Base-by-base conservation (phyloP, 2,797 vertebrate species). In the Clamator glandarius region DNA sequence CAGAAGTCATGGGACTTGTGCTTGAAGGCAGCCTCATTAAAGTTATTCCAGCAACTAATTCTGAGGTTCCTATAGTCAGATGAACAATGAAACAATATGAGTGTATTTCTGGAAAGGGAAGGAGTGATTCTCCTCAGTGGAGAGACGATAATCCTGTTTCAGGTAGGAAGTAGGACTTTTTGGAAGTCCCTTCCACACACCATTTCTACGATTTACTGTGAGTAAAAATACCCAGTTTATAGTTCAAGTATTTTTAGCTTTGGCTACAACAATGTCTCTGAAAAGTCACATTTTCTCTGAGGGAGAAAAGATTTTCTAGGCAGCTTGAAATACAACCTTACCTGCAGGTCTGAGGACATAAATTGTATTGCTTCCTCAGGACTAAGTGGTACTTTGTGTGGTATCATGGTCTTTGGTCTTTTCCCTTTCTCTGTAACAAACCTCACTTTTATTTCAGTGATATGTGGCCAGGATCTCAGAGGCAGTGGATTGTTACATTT, bases 1-100 rank as follows among this genome's bases (percentile, higher is more conserved):
- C 21, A 93, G 85, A 89, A 94, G 51, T 96, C 84, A 92, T 84
- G 76, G 73, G 91, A 90, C 58, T 84, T 69, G n/a, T 58, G 17
- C 62, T 91, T 91, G 73, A 91, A 91, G 29, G 58, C 62, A 85
- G 87, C 19, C 61, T 92, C 51, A 69, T 85, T 94, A 89, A 91
- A 92, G 64, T 36, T 74, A 91, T 35, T 70, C 35, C 36, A 85
- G 64, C 55, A 83, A 24, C 44, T 54, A 69, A 91, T 73, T 68
- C 91, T 41, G n/a, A 91, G 75, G 61, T 33, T 91, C 1, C 0
- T 67, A 41, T 59, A 5, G 0, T 58, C 76, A 63, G 55, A 44
- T 33, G 68, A 90, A 67, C 31, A 89, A 41, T 42, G 52, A 74
- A 89, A 35, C 42, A 31, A 17, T 59, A 66, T 12, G 12, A 69